Evolutionary conservation across 1,140 invertebrate genomes (phyloP).

Genomic region (Drosophila arizonae): DNA sequence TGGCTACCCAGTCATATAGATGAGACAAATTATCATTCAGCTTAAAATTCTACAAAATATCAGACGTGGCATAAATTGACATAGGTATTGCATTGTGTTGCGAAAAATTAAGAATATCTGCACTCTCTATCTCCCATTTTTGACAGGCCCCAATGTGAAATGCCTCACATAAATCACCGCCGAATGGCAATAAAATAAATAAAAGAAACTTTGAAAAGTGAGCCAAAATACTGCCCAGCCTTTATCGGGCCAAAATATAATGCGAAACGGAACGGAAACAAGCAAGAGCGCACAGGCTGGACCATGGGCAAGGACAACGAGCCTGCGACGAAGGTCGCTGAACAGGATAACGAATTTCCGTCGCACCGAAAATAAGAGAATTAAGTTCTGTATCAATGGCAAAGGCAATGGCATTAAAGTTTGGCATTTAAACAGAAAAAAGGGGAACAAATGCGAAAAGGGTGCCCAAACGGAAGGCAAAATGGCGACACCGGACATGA

Average conservation of each 20-base stretch:
- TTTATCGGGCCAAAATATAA: conserved; percentile 1
- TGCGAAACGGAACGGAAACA: conserved; percentile 41
- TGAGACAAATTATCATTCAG: not conserved
- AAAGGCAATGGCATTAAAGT: conserved; percentile 50
- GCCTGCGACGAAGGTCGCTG: conserved; percentile 39
- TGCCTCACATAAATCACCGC: conserved; percentile 28
- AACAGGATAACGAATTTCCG: conserved; percentile 67
- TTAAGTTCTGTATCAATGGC: conserved; percentile 66
- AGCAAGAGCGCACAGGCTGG: conserved; percentile 42
- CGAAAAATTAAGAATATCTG: too few relatives aligned
- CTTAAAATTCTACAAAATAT: not conserved
- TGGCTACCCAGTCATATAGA: not conserved
- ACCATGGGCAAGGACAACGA: conserved; percentile 35
- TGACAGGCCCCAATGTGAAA: not conserved
- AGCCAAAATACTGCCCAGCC: conserved; percentile 37
- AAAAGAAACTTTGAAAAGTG: conserved; percentile 29
- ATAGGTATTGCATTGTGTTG: too few relatives aligned
- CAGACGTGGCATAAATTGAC: too few relatives aligned
- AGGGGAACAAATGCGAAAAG: conserved; percentile 31
- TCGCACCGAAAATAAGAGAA: not conserved
- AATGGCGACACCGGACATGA: conserved; percentile 77
- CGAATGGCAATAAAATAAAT: conserved; percentile 7
- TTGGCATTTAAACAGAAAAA: conserved; percentile 13
- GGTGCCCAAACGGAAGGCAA: conserved; percentile 53
- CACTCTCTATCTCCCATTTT: not conserved